These are phyloP conservation scores for Cairina moschata DNA, from an alignment of 2,113 vertebrate species.

Conservation along the genomic window DNA sequence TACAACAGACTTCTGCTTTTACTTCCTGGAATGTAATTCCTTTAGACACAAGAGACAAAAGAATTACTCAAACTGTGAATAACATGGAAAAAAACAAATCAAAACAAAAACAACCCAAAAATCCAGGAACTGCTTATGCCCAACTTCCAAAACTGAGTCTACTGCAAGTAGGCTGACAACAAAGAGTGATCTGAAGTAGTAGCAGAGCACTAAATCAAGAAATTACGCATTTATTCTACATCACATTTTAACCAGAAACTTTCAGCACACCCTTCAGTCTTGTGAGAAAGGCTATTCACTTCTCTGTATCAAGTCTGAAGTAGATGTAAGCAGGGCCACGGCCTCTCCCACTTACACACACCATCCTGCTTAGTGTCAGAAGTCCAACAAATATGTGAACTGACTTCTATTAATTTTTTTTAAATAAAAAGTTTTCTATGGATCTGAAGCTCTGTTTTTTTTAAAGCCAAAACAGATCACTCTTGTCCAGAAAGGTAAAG, in stretches of 20 bases:
- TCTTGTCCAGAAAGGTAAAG: not conserved
- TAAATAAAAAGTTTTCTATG: not conserved
- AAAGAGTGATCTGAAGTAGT: not conserved
- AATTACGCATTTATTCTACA: not conserved
- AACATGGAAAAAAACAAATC: not conserved
- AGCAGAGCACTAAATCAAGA: not conserved
- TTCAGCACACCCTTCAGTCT: not conserved
- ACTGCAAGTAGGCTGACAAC: not conserved
- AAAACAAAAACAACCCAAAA: not conserved
- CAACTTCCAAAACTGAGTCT: not conserved
- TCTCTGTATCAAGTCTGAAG: not conserved
- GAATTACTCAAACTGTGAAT: not conserved
- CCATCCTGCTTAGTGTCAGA: not conserved
- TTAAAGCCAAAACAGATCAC: not conserved
- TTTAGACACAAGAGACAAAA: not conserved
- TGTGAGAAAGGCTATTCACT: not conserved
- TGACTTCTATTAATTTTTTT: not conserved
- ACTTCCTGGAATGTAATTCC: not conserved
- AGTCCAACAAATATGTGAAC: not conserved
- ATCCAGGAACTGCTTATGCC: not conserved
- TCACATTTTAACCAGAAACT: not conserved
- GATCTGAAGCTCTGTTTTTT: not conserved
- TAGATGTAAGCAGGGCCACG: rapidly evolving
- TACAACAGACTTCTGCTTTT: not conserved
- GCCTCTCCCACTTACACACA: not conserved